phyloP scores from a whole-genome alignment of 2,888 invertebrate genomes.

The Rosalia funebris region DNA sequence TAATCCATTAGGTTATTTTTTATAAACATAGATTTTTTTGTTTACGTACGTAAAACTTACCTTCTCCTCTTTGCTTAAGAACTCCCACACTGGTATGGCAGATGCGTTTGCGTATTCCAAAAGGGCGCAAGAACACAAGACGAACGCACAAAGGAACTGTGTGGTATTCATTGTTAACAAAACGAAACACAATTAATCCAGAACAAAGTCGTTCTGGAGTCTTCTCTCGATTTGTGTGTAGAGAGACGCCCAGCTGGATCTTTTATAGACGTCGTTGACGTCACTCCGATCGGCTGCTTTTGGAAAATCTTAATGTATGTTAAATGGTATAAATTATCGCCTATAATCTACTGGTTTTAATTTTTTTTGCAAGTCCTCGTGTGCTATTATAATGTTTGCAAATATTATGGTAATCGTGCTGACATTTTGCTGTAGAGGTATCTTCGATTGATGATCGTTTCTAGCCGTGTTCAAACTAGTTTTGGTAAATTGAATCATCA shows the following conservation, averaged over 20 bases:
- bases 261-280: conserved; percentile 43
- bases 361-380: too few relatives aligned
- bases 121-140: conserved; percentile 52
- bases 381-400: neutral
- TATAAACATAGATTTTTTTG: too few relatives aligned
- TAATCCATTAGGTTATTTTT: too few relatives aligned
- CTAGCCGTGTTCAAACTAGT: too few relatives aligned
- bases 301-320: conserved; percentile 9
- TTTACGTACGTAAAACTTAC: too few relatives aligned
- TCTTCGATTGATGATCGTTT: too few relatives aligned
- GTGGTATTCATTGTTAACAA: conserved; percentile 23
- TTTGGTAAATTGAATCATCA: too few relatives aligned
- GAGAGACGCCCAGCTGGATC: conserved; percentile 5
- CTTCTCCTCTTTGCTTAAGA: conserved; percentile 76
- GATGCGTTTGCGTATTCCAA: conserved; percentile 60
- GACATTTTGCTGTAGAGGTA: too few relatives aligned
- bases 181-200: conserved; percentile 5
- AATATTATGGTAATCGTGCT: neutral
- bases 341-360: neutral
- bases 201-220: too few relatives aligned
- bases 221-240: too few relatives aligned
- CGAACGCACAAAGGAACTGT: conserved; percentile 40
- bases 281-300: conserved; percentile 38
- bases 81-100: conserved; percentile 83
- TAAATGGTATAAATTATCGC: conserved; percentile 17